These are phyloP conservation scores for Lycocerus yunnanus DNA, from an alignment of 2,888 invertebrate genomes.

Conservation along the genomic window DNA sequence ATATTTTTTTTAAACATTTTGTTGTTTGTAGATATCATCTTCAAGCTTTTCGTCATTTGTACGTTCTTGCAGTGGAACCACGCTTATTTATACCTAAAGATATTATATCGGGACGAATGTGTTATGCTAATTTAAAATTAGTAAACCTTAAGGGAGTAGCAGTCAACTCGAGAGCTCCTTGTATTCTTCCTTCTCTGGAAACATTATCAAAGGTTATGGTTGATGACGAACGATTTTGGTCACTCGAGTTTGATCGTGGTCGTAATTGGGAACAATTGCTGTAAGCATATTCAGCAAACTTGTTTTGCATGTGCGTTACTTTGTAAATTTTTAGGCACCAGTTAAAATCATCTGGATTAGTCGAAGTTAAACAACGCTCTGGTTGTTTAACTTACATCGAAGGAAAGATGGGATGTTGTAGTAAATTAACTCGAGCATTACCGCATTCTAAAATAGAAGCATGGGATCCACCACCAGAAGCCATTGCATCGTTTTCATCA, in stretches of 20 bases:
- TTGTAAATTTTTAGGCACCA: conserved; percentile 60
- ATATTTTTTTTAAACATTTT: not conserved
- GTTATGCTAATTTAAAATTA: conserved; percentile 79
- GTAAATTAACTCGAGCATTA: conserved; percentile 77
- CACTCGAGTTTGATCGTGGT: conserved; percentile 78
- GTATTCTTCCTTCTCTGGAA: conserved; percentile 81
- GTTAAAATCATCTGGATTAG: conserved; percentile 68
- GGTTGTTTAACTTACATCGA: conserved; percentile 86
- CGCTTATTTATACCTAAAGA: conserved; percentile 87
- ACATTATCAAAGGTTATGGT: conserved; percentile 75
- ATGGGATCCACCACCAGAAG: conserved; percentile 69
- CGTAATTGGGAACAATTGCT: conserved; percentile 83
- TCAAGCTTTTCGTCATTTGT: conserved; percentile 95
- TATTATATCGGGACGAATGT: conserved; percentile 76
- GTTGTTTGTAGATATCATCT: conserved; percentile 79
- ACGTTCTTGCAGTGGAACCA: conserved; percentile 92
- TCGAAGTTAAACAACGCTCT: conserved; percentile 87
- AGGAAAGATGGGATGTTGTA: conserved; percentile 82
- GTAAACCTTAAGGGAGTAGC: conserved; percentile 53
- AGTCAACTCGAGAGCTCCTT: conserved; percentile 72
- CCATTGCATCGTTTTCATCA: conserved; percentile 76
- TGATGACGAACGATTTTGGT: conserved; percentile 88
- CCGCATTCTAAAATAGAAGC: conserved; percentile 72
- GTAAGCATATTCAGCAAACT: conserved; percentile 58
- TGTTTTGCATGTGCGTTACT: not conserved